Evolutionary conservation across 2,888 invertebrate species (phyloP), one percentile per base, ranked within the genome.

Genomic region (Salpingus planirostris): DNA sequence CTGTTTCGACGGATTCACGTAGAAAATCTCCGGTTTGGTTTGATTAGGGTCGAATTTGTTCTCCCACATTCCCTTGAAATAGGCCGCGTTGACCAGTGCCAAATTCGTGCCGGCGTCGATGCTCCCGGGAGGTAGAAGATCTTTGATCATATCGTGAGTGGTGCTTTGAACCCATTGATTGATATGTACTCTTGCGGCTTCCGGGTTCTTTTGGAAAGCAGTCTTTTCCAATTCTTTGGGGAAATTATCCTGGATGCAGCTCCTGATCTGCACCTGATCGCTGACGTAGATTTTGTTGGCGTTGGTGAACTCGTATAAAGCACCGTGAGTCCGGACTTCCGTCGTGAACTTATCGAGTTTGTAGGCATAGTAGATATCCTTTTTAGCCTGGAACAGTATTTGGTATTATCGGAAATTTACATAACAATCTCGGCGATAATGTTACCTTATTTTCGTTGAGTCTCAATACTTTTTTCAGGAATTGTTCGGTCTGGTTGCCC

Each of bases 51-150:
- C 73, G 59, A 92, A 92, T 50, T 80, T 78, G 12, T 79, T 80
- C 12, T 78, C 73, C 91, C 91, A 92, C 13, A 80, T 70, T 2
- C 90, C 90, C 55, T 90, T 91, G 66, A 91, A 90, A 58, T 88
- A 91, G 0, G 89, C 87, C 0, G 89, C 90, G 58, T 91, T 92
- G 0, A 83, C 84, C 38, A 90, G 63, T 3, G 88, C 84, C 40
- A 89, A 55, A 54, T 82, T 76, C 0, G 87, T 85, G 1, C 59
- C 52, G 1, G 66, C 53, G 14, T 70, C 69, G 14, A 90, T 65
- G 3, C 73, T 74, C n/a, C 76, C 80, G 0, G 64, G 52, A 0
- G 78, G 75, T 5, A 91, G 56, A 33, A 90, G 65, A 42, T 88
- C 75, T 29, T 74, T 73, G 42, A 91, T 89, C 60, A 88, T 78